Conservation (phyloP, 2,888 invertebrate genomes). For the Ochropleura plecta region DNA sequence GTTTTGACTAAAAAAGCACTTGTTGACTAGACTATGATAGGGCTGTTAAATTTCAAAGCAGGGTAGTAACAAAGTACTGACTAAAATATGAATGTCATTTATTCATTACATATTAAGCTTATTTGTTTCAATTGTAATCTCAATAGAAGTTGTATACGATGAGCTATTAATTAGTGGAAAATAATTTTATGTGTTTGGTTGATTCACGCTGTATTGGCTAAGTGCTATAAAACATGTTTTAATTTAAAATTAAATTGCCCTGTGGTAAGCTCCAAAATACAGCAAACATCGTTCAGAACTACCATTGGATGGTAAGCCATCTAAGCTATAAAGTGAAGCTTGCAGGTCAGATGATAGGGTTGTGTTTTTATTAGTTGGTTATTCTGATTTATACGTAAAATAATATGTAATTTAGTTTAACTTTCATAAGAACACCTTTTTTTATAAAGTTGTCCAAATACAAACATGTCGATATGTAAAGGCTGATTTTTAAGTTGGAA, state of each 20-base stretch:
- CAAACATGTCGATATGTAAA: not conserved
- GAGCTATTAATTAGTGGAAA: constrained; percentile 28
- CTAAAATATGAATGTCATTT: constrained; percentile 43
- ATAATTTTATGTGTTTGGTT: not conserved
- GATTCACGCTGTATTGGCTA: not conserved
- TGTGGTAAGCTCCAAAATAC: not conserved
- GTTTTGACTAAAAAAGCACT: too few relatives aligned
- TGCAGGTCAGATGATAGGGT: not conserved
- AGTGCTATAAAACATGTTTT: not conserved
- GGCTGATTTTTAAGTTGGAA: not conserved
- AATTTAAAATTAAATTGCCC: constrained; percentile 3
- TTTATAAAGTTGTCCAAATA: constrained; percentile 11
- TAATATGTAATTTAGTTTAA: not conserved
- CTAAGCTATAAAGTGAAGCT: not conserved
- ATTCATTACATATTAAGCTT: constrained; percentile 26
- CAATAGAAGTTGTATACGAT: constrained; percentile 29
- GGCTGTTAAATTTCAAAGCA: constrained; percentile 51
- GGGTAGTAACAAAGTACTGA: constrained; percentile 62
- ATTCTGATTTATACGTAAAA: not conserved
- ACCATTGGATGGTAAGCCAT: not conserved
- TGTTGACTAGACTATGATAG: too few relatives aligned
- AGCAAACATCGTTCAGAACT: not conserved
- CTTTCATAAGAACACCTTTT: not conserved
- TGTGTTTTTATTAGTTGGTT: not conserved
- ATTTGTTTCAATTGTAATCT: constrained; percentile 19